Conservation (phyloP, 2,113 vertebrate species). For the Pygoscelis antarcticus region DNA sequence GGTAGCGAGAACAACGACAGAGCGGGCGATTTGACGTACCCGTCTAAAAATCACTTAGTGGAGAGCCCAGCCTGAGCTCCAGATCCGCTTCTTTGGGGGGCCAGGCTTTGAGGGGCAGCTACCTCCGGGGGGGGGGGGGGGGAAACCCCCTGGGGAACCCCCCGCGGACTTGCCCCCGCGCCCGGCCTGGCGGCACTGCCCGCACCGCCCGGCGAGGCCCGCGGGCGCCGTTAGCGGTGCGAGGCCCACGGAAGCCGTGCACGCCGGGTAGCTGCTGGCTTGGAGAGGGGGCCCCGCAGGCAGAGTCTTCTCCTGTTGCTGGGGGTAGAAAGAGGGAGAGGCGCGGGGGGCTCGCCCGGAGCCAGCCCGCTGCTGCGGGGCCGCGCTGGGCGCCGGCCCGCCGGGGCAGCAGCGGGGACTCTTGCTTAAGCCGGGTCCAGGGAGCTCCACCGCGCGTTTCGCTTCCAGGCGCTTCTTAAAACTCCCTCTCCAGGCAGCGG, state of each 20-base stretch:
- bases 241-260: not conserved
- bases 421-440: not conserved
- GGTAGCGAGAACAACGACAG: not conserved
- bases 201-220: not conserved
- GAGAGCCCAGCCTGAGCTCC: not conserved
- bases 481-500: not conserved
- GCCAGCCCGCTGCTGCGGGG: not conserved
- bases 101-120: not conserved
- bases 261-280: too few relatives aligned
- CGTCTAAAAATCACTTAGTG: not conserved
- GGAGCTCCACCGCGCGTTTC: not conserved
- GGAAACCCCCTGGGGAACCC: too few relatives aligned
- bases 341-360: not conserved
- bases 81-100: not conserved
- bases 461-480: not conserved
- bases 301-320: not conserved
- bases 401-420: not conserved
- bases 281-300: too few relatives aligned
- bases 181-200: not conserved
- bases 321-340: not conserved
- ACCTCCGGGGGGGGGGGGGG: not conserved
- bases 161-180: fast-evolving
- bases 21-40: not conserved
- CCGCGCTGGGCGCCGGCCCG: not conserved
- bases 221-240: not conserved